These are phyloP conservation scores for Marronus borbonicus DNA, from an alignment of 2,888 invertebrate genomes.

Conservation along the genomic window DNA sequence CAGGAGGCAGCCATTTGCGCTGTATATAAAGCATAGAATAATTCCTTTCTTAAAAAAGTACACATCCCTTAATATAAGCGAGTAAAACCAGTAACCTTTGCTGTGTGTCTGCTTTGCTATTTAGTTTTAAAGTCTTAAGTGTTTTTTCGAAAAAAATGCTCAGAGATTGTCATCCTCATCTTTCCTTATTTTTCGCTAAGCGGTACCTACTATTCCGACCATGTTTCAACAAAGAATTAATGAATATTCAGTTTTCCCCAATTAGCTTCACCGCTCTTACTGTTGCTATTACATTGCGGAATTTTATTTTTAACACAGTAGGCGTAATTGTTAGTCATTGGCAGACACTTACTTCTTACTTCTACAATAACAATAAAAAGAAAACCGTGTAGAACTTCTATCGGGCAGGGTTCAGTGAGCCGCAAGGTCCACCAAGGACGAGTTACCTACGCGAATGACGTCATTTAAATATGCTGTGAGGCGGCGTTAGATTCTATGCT, in stretches of 20 bases:
- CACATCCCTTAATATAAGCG: no score
- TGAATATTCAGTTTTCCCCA: constrained; percentile 11
- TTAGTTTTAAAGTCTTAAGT: no score
- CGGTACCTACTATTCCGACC: background rate
- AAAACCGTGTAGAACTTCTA: constrained; percentile 33
- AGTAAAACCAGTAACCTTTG: no score
- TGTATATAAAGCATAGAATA: no score
- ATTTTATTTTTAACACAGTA: constrained; percentile 38
- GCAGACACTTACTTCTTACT: constrained; percentile 20
- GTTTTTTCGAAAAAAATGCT: no score
- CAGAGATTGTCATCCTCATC: no score
- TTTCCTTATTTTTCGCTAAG: no score
- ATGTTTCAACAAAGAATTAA: background rate
- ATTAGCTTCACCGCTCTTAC: constrained; percentile 18
- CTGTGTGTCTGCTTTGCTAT: no score
- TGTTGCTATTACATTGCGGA: constrained; percentile 22
- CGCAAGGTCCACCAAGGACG: constrained; percentile 53
- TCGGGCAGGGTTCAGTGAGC: constrained; percentile 51
- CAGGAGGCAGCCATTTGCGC: no score
- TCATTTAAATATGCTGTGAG: constrained; percentile 34
- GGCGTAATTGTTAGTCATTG: constrained; percentile 32
- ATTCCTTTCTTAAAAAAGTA: no score
- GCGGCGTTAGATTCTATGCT: constrained; percentile 29
- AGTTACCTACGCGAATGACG: constrained; percentile 51
- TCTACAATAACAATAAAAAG: constrained; percentile 25